Evolutionary conservation across 1,140 invertebrate genomes (phyloP).

Genomic region (Drosophila rufa): DNA sequence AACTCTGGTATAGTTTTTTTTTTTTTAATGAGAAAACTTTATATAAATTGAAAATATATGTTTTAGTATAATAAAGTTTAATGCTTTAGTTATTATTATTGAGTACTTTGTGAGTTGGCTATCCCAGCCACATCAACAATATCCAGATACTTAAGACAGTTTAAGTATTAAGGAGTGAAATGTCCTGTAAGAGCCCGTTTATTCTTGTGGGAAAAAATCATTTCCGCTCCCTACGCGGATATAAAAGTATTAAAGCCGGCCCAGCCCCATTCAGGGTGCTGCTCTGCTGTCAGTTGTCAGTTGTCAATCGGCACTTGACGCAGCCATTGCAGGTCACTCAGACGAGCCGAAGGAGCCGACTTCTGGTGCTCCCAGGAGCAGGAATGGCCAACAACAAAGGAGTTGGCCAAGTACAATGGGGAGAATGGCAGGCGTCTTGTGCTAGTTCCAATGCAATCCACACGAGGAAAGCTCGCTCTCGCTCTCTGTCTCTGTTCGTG

Average conservation of each 20-base stretch:
- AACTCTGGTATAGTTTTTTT: too few species aligned
- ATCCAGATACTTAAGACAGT: background rate
- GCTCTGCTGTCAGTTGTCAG: conserved; percentile 25
- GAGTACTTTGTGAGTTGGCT: too few species aligned
- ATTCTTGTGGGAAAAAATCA: background rate
- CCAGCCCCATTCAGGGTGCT: conserved; percentile 4
- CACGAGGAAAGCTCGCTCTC: conserved; percentile 31
- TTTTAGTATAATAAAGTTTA: background rate
- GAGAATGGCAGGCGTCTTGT: conserved; percentile 52
- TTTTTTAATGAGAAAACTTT: background rate
- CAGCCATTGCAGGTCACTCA: conserved; percentile 51
- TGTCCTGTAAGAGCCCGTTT: conserved; percentile 4
- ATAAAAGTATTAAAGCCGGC: conserved; percentile 18
- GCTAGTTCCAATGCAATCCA: conserved; percentile 67
- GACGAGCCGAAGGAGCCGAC: conserved; percentile 37
- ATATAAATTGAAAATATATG: background rate
- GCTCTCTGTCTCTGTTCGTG: background rate
- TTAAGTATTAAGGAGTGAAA: conserved; percentile 3
- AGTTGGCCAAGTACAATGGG: conserved; percentile 32
- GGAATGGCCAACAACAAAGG: conserved; percentile 23
- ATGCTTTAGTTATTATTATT: too few species aligned
- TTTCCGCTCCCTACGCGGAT: conserved; percentile 3
- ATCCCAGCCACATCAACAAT: background rate
- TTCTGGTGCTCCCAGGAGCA: conserved; percentile 27
- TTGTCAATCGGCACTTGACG: conserved; percentile 49